These are phyloP conservation scores for Pygocentrus nattereri DNA, from an alignment of 2,797 vertebrate genomes.

Conservation along the genomic window DNA sequence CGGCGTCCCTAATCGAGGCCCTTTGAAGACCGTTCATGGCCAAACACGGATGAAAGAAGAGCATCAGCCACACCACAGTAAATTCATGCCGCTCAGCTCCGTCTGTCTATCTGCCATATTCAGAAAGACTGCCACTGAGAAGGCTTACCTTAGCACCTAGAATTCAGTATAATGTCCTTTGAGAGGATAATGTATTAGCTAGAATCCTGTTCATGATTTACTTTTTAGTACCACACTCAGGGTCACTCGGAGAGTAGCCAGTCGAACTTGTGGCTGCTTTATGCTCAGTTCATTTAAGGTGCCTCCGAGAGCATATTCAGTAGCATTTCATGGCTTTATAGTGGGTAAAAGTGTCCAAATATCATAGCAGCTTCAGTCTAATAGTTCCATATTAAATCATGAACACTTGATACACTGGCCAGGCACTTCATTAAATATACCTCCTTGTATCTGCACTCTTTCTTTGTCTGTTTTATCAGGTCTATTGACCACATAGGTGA, in stretches of 20 bases:
- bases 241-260: not conserved
- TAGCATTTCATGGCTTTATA: no score
- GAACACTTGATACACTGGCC: no score
- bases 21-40: not conserved
- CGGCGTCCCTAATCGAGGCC: conserved; percentile 20
- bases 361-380: no score
- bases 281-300: not conserved
- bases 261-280: not conserved
- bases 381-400: no score
- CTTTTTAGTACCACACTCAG: not conserved
- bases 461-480: no score
- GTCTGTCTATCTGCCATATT: not conserved
- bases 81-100: not conserved
- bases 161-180: not conserved
- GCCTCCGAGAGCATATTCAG: no score
- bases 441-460: no score
- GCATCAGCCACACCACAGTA: not conserved
- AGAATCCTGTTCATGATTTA: not conserved
- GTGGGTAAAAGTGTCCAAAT: no score
- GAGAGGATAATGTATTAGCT: not conserved
- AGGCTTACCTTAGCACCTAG: not conserved
- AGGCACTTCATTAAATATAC: no score
- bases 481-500: no score
- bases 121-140: not conserved
- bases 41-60: conserved; percentile 15